Conservation (phyloP, 1,140 invertebrate species). For the Pseudomyrmex dendroicus region DNA sequence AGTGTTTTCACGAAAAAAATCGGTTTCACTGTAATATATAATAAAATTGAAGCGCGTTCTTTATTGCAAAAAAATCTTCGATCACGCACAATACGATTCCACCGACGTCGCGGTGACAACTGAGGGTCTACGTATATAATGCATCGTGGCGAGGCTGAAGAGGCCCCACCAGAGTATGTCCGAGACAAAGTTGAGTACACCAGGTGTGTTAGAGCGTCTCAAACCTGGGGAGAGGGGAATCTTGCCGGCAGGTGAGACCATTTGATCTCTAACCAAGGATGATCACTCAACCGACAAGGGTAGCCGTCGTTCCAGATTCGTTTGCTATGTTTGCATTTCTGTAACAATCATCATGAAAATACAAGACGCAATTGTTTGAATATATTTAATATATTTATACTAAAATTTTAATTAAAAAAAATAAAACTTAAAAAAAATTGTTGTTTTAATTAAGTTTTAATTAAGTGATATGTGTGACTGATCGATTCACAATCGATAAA, state of each 20-base stretch:
- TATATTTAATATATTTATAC: background rate
- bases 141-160: conserved; percentile 56
- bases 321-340: background rate
- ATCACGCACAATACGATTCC: conserved; percentile 33
- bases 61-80: background rate
- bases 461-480: background rate
- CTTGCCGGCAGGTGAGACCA: conserved; percentile 57
- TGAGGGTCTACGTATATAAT: conserved; percentile 67
- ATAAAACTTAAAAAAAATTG: background rate
- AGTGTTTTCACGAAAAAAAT: background rate
- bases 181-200: conserved; percentile 52
- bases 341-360: background rate
- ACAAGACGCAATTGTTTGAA: background rate
- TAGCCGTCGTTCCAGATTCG: background rate
- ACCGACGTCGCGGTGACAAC: conserved; percentile 74
- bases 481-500: background rate
- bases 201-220: conserved; percentile 68
- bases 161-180: conserved; percentile 71
- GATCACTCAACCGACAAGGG: conserved; percentile 33
- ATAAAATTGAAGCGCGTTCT: background rate
- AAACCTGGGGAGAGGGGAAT: conserved; percentile 52
- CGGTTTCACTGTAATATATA: background rate
- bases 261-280: conserved; percentile 34
- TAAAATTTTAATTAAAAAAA: background rate
- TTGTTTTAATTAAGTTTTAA: no score